A percentile compares a stretch with the other conserved stretches of the same genome.
These are phyloP conservation scores for Euphydryas editha DNA, from an alignment of 2,888 invertebrate species.

Conservation along the genomic window DNA sequence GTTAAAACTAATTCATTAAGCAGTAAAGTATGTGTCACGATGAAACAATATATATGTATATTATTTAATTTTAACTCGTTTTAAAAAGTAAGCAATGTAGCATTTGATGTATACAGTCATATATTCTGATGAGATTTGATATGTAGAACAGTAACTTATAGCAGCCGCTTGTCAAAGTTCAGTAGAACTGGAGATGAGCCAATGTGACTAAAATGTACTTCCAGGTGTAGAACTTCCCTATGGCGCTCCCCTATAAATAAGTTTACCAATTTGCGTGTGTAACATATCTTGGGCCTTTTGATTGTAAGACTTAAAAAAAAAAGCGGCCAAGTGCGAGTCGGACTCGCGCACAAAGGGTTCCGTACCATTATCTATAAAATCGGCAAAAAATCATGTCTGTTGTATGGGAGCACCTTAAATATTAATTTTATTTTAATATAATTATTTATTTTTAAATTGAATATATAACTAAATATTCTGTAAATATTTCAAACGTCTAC, in stretches of 20 bases:
- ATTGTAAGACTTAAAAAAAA: too few species aligned
- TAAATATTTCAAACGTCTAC: too few species aligned
- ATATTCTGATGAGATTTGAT: constrained; percentile 22
- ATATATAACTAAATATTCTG: too few species aligned
- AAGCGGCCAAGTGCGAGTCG: too few species aligned
- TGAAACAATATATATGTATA: background rate
- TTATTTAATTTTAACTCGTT: background rate
- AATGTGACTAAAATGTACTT: constrained; percentile 71
- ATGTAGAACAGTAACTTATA: constrained; percentile 57
- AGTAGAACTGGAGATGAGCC: constrained; percentile 79
- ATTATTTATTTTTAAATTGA: too few species aligned
- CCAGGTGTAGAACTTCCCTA: constrained; percentile 61
- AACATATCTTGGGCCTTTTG: background rate
- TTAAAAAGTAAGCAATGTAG: background rate
- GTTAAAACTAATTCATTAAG: background rate
- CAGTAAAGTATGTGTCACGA: background rate
- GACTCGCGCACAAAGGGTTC: too few species aligned
- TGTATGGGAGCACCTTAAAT: too few species aligned
- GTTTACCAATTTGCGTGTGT: background rate
- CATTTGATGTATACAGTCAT: constrained; percentile 3
- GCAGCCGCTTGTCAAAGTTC: constrained; percentile 77
- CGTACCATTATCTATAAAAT: too few species aligned
- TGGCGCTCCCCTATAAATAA: constrained; percentile 11
- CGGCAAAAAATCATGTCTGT: too few species aligned
- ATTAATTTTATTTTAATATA: too few species aligned